phyloP scores from a whole-genome alignment of 2,797 vertebrate species.

The Podargus strigoides region DNA sequence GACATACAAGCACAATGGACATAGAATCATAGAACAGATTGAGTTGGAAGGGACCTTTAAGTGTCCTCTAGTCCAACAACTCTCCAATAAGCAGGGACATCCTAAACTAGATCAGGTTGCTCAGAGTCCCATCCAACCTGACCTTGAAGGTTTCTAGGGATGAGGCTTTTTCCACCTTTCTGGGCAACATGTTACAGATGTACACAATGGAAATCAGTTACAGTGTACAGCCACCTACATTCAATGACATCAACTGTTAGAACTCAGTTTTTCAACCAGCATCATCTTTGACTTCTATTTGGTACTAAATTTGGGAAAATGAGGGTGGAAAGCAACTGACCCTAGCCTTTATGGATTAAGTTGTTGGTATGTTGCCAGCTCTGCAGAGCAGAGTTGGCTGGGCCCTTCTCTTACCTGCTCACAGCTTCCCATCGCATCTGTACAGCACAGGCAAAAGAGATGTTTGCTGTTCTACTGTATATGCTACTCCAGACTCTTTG shows the following conservation, averaged over 20 bases:
- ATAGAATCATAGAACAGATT: background rate
- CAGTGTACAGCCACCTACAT: background rate
- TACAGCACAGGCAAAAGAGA: background rate
- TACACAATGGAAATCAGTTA: background rate
- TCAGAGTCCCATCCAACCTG: fast-evolving
- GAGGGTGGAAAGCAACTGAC: background rate
- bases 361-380: background rate
- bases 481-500: background rate
- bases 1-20: background rate
- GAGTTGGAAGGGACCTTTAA: background rate
- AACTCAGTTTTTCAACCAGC: background rate
- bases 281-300: background rate
- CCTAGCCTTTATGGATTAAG: background rate
- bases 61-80: background rate
- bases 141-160: background rate
- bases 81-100: background rate
- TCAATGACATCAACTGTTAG: background rate
- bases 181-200: background rate
- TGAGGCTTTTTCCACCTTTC: background rate
- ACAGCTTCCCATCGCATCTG: background rate
- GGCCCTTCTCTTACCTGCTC: background rate
- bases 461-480: background rate
- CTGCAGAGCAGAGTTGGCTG: background rate
- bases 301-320: background rate
- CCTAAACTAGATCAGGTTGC: background rate